Conservation (phyloP, 2,797 vertebrate species). For the Darevskia nairensis region DNA sequence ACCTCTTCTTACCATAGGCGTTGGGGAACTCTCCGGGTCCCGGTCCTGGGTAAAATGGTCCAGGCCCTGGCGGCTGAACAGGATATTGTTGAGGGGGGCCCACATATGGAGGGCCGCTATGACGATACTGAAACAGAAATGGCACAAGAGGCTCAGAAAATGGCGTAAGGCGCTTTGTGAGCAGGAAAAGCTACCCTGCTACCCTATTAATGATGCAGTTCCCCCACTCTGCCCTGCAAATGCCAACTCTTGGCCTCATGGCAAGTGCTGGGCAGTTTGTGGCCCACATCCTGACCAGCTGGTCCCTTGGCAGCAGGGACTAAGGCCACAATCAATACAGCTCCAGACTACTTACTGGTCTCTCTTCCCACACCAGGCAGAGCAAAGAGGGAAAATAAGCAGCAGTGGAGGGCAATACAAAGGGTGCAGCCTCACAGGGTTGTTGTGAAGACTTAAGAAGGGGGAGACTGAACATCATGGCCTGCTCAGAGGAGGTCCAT, state of each 20-base stretch:
- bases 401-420: background rate
- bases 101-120: conserved; percentile 90
- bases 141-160: background rate
- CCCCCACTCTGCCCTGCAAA: too few species aligned
- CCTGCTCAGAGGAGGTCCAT: too few species aligned
- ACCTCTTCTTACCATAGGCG: conserved; percentile 88
- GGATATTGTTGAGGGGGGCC: conserved; percentile 96
- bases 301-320: background rate
- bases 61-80: conserved; percentile 91
- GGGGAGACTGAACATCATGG: background rate
- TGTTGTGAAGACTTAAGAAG: background rate
- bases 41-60: conserved; percentile 94
- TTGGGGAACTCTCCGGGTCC: conserved; percentile 93
- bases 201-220: background rate
- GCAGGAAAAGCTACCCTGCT: too few species aligned
- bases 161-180: background rate
- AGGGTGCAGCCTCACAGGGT: background rate
- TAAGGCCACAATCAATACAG: background rate
- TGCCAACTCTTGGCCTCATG: background rate
- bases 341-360: background rate
- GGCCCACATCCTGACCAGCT: background rate
- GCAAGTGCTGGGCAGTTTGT: background rate
- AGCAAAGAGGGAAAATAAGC: too few species aligned
- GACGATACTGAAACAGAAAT: conserved; percentile 87
- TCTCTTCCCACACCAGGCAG: background rate